These are phyloP conservation scores for Ectemnius cavifrons DNA, from an alignment of 2,888 invertebrate genomes.

Conservation along the genomic window DNA sequence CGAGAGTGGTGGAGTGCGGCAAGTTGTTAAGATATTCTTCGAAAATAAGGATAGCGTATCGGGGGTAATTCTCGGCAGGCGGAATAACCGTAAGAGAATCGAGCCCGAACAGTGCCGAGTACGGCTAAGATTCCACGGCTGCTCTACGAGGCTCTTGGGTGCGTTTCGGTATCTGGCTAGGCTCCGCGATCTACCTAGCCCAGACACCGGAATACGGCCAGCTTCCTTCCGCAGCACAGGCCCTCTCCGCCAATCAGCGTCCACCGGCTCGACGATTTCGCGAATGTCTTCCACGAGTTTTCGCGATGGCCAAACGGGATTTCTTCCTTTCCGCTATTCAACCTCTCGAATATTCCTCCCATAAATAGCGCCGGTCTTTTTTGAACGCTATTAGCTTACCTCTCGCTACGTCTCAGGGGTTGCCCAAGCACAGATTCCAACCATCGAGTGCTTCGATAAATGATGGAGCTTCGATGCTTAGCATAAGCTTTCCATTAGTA, in stretches of 20 bases:
- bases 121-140: conserved; percentile 71
- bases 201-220: conserved; percentile 36
- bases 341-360: too few relatives aligned
- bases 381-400: too few relatives aligned
- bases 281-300: conserved; percentile 33
- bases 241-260: conserved; percentile 56
- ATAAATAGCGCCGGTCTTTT: too few relatives aligned
- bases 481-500: conserved; percentile 74
- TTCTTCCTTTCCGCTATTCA: conserved; percentile 1
- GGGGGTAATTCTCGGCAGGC: conserved; percentile 74
- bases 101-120: conserved; percentile 61
- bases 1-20: conserved; percentile 52
- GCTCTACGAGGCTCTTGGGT: conserved; percentile 72
- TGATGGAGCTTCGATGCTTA: conserved; percentile 63
- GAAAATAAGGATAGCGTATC: conserved; percentile 73
- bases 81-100: conserved; percentile 76
- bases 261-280: conserved; percentile 51
- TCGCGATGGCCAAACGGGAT: conserved; percentile 27
- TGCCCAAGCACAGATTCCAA: too few relatives aligned
- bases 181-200: conserved; percentile 44
- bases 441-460: conserved; percentile 50
- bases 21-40: conserved; percentile 73
- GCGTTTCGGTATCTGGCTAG: conserved; percentile 72
- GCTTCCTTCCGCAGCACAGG: conserved; percentile 44
- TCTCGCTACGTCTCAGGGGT: too few relatives aligned